Conservation (phyloP, 2,797 vertebrate genomes). For the Pseudochirops corinnae region DNA sequence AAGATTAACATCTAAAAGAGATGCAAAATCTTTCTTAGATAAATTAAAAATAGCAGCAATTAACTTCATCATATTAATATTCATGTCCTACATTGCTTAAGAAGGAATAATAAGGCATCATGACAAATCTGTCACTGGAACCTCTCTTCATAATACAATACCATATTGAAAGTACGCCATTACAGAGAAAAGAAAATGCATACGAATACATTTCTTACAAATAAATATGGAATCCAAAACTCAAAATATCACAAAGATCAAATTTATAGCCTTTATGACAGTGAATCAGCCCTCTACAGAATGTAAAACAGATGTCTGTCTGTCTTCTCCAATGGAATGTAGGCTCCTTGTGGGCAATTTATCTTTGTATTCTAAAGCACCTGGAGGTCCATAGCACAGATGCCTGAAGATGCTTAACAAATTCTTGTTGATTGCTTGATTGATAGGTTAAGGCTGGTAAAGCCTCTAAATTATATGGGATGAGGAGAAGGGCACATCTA, state of each 20-base stretch:
- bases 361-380: background rate
- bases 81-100: slow-evolving; percentile 84
- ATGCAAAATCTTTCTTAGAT: slow-evolving; percentile 85
- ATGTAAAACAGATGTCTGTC: background rate
- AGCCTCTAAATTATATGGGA: background rate
- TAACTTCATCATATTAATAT: slow-evolving; percentile 87
- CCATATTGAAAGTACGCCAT: slow-evolving; percentile 70
- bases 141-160: slow-evolving; percentile 74
- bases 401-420: background rate
- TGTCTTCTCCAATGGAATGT: background rate
- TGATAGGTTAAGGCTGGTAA: background rate
- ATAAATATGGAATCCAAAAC: slow-evolving; percentile 31
- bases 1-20: slow-evolving; percentile 88
- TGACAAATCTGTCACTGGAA: slow-evolving; percentile 82
- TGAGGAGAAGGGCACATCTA: background rate
- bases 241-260: slow-evolving; percentile 24
- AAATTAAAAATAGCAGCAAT: slow-evolving; percentile 90
- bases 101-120: slow-evolving; percentile 84
- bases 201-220: slow-evolving; percentile 61
- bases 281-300: background rate
- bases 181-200: slow-evolving; percentile 52
- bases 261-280: background rate
- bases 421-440: background rate
- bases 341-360: background rate
- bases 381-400: no score